phyloP scores from a whole-genome alignment of 1,140 invertebrate species.

The Hydropsyche tenuis region DNA sequence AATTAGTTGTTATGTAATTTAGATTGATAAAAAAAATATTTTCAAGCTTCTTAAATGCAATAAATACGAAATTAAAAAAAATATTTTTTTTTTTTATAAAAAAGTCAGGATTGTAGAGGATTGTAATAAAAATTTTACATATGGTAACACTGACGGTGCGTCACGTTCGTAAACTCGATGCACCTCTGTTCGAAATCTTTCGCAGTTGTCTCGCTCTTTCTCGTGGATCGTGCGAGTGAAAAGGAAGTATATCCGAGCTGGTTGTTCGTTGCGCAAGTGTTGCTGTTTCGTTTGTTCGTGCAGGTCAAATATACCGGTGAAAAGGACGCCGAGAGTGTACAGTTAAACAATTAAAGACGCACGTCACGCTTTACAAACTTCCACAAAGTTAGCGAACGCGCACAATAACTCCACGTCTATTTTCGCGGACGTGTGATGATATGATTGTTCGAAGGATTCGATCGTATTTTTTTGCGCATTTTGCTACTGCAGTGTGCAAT shows the following conservation, averaged over 20 bases:
- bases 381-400: constrained; percentile 14
- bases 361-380: constrained; percentile 26
- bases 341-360: constrained; percentile 27
- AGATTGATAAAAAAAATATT: no score
- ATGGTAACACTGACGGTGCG: not conserved
- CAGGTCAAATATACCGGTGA: not conserved
- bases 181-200: constrained; percentile 24
- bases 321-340: not conserved
- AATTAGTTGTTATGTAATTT: no score
- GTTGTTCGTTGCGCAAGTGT: constrained; percentile 25
- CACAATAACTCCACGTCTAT: constrained; percentile 13
- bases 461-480: no score
- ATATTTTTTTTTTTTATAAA: no score
- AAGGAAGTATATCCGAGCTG: not conserved
- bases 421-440: not conserved
- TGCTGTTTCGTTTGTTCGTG: not conserved
- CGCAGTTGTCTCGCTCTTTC: constrained; percentile 7
- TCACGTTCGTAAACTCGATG: constrained; percentile 24
- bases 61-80: no score
- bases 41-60: no score
- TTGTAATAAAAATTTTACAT: no score
- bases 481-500: no score
- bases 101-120: not conserved
- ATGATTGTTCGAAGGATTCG: no score
- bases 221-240: not conserved